Conservation (phyloP, 2,797 vertebrate genomes). For the Nyctalus aviator region DNA sequence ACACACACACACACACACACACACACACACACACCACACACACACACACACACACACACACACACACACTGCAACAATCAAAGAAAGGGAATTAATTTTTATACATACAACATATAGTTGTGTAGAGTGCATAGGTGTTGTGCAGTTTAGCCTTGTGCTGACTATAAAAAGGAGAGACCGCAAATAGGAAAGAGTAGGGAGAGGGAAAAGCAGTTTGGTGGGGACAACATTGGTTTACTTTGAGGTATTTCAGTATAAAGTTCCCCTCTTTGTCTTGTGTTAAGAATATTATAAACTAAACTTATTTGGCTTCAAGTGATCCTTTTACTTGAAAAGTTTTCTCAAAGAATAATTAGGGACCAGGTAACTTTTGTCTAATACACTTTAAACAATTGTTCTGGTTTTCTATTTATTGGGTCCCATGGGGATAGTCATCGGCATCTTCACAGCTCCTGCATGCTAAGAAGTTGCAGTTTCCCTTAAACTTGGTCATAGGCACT, state of each 20-base stretch:
- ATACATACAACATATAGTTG: not conserved
- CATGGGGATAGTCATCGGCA: not conserved
- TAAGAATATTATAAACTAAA: not conserved
- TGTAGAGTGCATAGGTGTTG: not conserved
- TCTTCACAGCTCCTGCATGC: not conserved
- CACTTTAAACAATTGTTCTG: not conserved
- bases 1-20: not conserved
- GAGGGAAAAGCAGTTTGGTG: not conserved
- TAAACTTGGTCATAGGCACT: constrained; percentile 86
- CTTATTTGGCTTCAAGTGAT: not conserved
- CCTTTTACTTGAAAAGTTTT: constrained; percentile 22
- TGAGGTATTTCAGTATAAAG: not conserved
- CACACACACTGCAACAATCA: not conserved
- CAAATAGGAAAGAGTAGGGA: not conserved
- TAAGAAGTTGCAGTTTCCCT: constrained; percentile 86
- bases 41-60: not conserved
- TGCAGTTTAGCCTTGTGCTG: not conserved
- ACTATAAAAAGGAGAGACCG: not conserved
- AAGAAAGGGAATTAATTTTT: not conserved
- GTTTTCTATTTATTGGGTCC: not conserved
- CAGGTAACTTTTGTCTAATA: not conserved
- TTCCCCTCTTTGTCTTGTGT: not conserved
- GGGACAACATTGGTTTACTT: not conserved
- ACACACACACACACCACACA: not conserved
- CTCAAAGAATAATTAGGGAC: constrained; percentile 4